phyloP scores from a whole-genome alignment of 2,113 vertebrate genomes.

The Silurus glanis region DNA sequence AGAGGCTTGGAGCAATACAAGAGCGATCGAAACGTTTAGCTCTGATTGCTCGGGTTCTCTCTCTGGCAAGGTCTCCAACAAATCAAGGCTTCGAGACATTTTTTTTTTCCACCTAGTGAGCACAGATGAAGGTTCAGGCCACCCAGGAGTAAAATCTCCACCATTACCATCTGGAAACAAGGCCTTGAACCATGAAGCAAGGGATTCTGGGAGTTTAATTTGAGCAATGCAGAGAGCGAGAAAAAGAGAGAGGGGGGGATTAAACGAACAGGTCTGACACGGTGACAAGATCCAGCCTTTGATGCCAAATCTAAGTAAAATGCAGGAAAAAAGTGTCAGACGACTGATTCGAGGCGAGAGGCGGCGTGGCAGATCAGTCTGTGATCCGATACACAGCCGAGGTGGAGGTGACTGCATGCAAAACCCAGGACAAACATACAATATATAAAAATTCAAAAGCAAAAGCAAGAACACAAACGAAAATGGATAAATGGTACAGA shows the following conservation, averaged over 20 bases:
- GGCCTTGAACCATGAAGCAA: not conserved
- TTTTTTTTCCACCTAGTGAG: not conserved
- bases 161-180: constrained; percentile 24
- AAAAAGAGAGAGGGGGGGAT: not conserved
- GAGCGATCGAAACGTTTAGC: not conserved
- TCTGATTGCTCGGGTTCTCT: not conserved
- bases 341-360: not conserved
- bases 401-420: not conserved
- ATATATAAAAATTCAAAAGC: too few species aligned
- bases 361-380: not conserved
- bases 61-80: not conserved
- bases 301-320: constrained; percentile 5
- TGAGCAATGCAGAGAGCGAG: not conserved
- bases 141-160: constrained; percentile 1
- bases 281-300: not conserved
- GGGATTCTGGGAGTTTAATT: constrained; percentile 16
- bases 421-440: not conserved
- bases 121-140: not conserved
- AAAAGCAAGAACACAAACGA: too few species aligned
- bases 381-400: not conserved
- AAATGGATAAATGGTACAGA: too few species aligned
- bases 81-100: not conserved
- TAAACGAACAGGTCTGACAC: not conserved
- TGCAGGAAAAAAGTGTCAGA: not conserved
- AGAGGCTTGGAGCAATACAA: not conserved